phyloP scores from a whole-genome alignment of 2,113 vertebrate species.

The Pterophyllum scalare region DNA sequence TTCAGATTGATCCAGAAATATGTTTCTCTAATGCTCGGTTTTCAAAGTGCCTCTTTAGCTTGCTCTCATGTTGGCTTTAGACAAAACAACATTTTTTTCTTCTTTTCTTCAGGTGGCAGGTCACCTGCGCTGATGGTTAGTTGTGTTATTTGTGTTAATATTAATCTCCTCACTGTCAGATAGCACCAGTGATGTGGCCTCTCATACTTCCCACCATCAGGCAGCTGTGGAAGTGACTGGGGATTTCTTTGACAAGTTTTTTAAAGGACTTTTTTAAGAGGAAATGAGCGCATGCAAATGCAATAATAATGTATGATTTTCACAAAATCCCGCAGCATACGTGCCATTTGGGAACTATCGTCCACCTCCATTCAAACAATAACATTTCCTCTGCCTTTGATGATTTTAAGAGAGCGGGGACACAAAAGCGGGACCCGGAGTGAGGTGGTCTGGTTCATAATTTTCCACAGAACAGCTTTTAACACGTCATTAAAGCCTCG shows the following conservation, averaged over 20 bases:
- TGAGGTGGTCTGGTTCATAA: conserved; percentile 15
- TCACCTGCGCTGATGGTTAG: neutral
- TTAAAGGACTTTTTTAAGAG: neutral
- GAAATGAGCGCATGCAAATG: neutral
- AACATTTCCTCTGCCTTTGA: conserved; percentile 24
- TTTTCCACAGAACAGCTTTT: conserved; percentile 38
- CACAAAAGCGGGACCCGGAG: neutral
- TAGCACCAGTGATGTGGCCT: neutral
- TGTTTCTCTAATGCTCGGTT: neutral
- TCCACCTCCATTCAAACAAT: neutral
- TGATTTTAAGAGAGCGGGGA: conserved; percentile 17
- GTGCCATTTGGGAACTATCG: conserved; percentile 6
- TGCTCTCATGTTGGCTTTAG: no score
- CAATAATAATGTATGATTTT: neutral
- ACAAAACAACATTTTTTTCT: fast-evolving
- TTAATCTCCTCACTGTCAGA: neutral
- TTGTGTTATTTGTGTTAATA: no score
- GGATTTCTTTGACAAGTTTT: neutral
- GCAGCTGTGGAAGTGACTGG: neutral
- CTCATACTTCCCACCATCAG: neutral
- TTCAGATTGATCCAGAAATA: neutral
- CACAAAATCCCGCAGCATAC: neutral
- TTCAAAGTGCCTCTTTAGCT: neutral
- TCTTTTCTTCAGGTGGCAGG: neutral
- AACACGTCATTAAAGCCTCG: conserved; percentile 48